Base-by-base conservation (phyloP, 2,888 invertebrate genomes). In the Odontomyia ornata region DNA sequence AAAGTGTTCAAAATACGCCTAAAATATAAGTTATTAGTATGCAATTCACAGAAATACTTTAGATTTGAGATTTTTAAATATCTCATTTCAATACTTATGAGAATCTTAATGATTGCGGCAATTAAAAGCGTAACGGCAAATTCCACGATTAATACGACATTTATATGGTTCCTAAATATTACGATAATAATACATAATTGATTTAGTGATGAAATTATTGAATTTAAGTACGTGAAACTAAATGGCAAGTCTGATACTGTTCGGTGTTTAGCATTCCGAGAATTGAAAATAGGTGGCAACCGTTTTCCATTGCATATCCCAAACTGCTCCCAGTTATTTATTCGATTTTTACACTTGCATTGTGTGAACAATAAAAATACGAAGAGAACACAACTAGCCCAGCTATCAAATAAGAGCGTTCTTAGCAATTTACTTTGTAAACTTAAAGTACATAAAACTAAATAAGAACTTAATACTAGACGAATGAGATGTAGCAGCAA, bases 141-240 rank as follows among this genome's bases (percentile, higher is more conserved):
- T 69, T 15, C 65, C n/a, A 13, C 28, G n/a, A 65, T 27, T 18
- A 36, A 13, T 65, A 36, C 11, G 62, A 62, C 57, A 60, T 60
- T 21, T n/a, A 60, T 15, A 43, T 7, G 1, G 9, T n/a, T n/a
- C 43, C 67, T 36, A 43, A 36, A 11, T 47, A 69, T 69, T 47
- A 27, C 47, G 13, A 47, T 28, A 5, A 64, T 28, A 67, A 43
- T 67, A 43, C 15, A 36, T n/a, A 36, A n/a, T 43, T 5, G 18
- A 28, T 11, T 27, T 21, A 52, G 13, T 23, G 30, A 57, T 36
- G 11, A 23, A 28, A 57, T 57, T 13, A 60, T 36, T 60, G 60
- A 57, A 23, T 73, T 57, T 73, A 73, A 73, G 73, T 73, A 73
- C 73, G 47, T 30, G n/a, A 43, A 28, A 36, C n/a, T 43, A 73